These are phyloP conservation scores for Chaetodon trifasciatus DNA, from an alignment of 2,797 vertebrate genomes.

Conservation along the genomic window DNA sequence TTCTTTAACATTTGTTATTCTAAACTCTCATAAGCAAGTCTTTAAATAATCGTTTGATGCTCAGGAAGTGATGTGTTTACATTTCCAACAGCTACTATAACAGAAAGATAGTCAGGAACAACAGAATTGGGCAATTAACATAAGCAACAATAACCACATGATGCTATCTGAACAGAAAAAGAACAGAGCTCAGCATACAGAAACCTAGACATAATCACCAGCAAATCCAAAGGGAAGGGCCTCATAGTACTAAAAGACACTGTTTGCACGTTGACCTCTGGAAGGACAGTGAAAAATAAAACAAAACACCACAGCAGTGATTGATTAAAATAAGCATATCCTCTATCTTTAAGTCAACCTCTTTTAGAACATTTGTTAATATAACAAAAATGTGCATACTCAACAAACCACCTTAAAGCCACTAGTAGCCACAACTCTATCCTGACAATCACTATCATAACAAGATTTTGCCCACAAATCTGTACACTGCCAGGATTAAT, in stretches of 20 bases:
- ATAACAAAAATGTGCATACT: conserved; percentile 57
- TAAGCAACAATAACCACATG: not conserved
- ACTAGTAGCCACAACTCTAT: conserved; percentile 55
- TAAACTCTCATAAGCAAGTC: not conserved
- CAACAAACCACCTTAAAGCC: conserved; percentile 64
- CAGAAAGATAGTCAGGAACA: conserved; percentile 1
- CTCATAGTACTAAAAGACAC: not conserved
- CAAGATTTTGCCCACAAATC: conserved; percentile 66
- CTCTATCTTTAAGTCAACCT: conserved; percentile 54
- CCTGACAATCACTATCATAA: conserved; percentile 69
- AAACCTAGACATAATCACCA: conserved; percentile 5
- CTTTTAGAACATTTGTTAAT: conserved; percentile 48
- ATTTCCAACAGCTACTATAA: not conserved
- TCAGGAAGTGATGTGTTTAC: not conserved
- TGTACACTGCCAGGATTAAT: conserved; percentile 71
- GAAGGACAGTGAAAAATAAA: not conserved
- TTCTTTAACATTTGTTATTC: not conserved
- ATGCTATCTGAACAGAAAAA: conserved; percentile 25
- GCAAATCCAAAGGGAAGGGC: conserved; percentile 17
- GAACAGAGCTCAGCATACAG: not conserved
- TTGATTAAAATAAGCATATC: conserved; percentile 57
- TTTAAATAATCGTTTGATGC: conserved; percentile 9
- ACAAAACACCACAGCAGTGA: conserved; percentile 46
- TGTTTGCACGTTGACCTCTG: conserved; percentile 45
- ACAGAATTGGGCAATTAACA: conserved; percentile 2